A percentile compares a stretch with the other conserved stretches of the same genome.
These are phyloP conservation scores for Drosophila anomelani DNA, from an alignment of 2,888 invertebrate species.

Conservation along the genomic window DNA sequence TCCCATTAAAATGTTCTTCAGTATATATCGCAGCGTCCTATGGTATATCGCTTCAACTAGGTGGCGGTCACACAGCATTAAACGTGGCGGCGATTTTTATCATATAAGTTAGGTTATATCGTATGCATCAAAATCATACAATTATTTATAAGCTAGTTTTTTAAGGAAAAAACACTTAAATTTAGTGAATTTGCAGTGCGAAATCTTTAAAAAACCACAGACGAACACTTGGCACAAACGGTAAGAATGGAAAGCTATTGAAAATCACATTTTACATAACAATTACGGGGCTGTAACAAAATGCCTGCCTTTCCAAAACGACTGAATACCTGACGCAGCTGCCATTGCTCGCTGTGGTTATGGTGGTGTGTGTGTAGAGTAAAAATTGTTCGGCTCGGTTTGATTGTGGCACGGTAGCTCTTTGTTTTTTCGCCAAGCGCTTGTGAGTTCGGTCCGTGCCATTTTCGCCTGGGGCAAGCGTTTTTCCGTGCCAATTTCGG, in stretches of 20 bases:
- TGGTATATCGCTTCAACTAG: conserved; percentile 1
- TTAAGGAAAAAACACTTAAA: conserved; percentile 85
- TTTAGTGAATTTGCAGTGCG: conserved; percentile 85
- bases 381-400: conserved; percentile 10
- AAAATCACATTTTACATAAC: conserved; percentile 73
- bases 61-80: conserved; percentile 52
- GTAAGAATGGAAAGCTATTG: conserved; percentile 77
- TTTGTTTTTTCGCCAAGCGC: conserved; percentile 18
- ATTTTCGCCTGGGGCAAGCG: conserved; percentile 1
- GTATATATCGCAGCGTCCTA: neutral
- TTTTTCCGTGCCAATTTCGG: conserved; percentile 29
- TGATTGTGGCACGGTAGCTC: conserved; percentile 12
- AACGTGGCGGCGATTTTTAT: conserved; percentile 83
- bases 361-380: conserved; percentile 44
- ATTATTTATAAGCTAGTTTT: conserved; percentile 85
- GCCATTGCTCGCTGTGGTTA: conserved; percentile 54
- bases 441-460: conserved; percentile 15
- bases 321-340: conserved; percentile 68
- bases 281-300: conserved; percentile 61
- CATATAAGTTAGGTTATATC: conserved; percentile 85
- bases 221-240: conserved; percentile 84
- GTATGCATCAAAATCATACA: conserved; percentile 85
- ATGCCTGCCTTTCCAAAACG: conserved; percentile 72
- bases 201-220: conserved; percentile 83
- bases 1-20: neutral